These are phyloP conservation scores for Pangasianodon gigas DNA, from an alignment of 2,113 vertebrate species.

Conservation along the genomic window DNA sequence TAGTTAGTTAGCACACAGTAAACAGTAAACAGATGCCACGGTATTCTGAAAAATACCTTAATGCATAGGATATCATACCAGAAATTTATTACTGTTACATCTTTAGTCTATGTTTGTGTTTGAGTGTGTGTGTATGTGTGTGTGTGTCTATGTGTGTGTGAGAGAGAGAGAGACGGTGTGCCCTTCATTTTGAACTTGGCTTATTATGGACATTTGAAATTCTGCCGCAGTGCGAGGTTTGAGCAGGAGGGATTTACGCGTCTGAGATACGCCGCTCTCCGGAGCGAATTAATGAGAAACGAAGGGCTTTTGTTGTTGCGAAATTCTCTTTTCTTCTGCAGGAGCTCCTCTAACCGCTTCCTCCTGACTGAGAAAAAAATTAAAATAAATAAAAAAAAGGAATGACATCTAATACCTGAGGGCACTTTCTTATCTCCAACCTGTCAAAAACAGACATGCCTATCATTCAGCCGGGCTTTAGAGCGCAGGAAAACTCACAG, in stretches of 20 bases:
- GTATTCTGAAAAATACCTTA: background rate
- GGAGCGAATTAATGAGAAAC: constrained; percentile 62
- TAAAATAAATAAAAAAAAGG: constrained; percentile 57
- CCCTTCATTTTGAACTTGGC: constrained; percentile 71
- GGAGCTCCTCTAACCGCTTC: constrained; percentile 67
- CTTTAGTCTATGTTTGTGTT: background rate
- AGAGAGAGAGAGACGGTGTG: constrained; percentile 28
- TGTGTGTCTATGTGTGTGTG: constrained; percentile 24
- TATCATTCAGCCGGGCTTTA: constrained; percentile 81
- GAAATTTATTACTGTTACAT: constrained; percentile 11
- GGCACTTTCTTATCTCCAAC: constrained; percentile 86
- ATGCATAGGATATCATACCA: background rate
- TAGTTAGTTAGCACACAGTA: background rate
- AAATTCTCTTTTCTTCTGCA: constrained; percentile 75
- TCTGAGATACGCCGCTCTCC: constrained; percentile 71
- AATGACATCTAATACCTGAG: constrained; percentile 92
- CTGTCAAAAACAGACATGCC: constrained; percentile 86
- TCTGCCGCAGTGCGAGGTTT: constrained; percentile 71
- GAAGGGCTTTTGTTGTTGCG: constrained; percentile 78
- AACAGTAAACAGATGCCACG: background rate
- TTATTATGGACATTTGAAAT: constrained; percentile 78
- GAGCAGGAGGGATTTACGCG: constrained; percentile 74
- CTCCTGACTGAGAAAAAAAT: constrained; percentile 59
- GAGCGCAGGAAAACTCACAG: constrained; percentile 69
- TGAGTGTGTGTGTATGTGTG: constrained; percentile 5